Evolutionary conservation across 2,888 invertebrate species (phyloP), one percentile per base, ranked within the genome.

Genomic region (Leucophora obtusa): DNA sequence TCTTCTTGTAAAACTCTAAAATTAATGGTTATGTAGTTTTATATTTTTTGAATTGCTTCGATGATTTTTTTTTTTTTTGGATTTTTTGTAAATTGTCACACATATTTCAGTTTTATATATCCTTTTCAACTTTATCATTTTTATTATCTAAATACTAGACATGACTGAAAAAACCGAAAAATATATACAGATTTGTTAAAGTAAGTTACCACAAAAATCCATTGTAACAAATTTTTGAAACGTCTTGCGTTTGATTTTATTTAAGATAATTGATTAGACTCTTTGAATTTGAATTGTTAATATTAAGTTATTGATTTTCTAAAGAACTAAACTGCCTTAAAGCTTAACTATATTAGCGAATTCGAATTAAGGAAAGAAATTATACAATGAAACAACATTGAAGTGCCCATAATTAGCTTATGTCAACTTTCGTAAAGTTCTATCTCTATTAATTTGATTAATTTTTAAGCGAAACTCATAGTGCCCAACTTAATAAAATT

Each of bases 41-140:
- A 69, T 53, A 54, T 58, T 33, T 72, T 28, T 72, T 56, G 65
- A 17, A 43, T 53, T 58, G 63, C 33, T 71, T 69, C 14, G 28
- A 70, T 84, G 83, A 84, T 84, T 86, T 85, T 83, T 85, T 85
- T 86, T 35, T 33, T 65, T 47, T 62, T 65, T 47, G 2, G 82
- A 84, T 85, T 54, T 47, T 62, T 65, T 47, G 2, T 18, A 87
- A 88, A 87, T 85, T 86, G 84, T 86, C 83, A 81, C 81, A 84
- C 85, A 88, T 88, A 87, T 86, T 87, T 88, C 86, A 88, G 85
- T 87, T 82, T 88, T 86, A 88, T 88, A 86, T 85, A 85, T 88
- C 87, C 87, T 86, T 83, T 73, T 58, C n/a, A 24, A 85, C 81
- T 69, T 58, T 80, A 83, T 84, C 79, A 83, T 82, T 75, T 78